These are phyloP conservation scores for Ferrisia virgata DNA, from an alignment of 2,888 invertebrate species.

Conservation along the genomic window DNA sequence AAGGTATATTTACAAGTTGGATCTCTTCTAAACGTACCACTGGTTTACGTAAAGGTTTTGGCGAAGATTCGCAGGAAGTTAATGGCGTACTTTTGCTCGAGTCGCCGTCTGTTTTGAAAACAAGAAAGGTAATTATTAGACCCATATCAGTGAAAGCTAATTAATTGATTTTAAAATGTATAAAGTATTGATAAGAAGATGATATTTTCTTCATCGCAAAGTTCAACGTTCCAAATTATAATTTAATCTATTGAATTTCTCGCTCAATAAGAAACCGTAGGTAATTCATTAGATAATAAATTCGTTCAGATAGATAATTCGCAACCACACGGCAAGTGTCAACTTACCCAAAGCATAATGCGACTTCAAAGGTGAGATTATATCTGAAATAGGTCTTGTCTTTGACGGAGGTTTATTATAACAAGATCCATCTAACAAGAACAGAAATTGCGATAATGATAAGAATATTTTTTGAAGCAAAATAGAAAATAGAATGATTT, in stretches of 20 bases:
- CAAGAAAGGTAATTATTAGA: background rate
- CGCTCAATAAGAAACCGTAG: no score
- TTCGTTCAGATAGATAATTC: no score
- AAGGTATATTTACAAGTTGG: constrained; percentile 19
- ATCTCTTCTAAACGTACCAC: constrained; percentile 22
- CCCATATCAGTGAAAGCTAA: no score
- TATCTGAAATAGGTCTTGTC: background rate
- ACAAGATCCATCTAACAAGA: constrained; percentile 30
- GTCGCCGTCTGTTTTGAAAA: background rate
- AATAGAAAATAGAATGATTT: background rate
- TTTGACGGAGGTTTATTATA: constrained; percentile 3
- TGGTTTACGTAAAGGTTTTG: background rate
- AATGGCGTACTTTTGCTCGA: constrained; percentile 30
- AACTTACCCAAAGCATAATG: constrained; percentile 11
- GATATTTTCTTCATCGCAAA: no score
- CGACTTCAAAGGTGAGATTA: background rate
- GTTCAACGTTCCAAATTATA: no score
- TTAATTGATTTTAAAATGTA: no score
- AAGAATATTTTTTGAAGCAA: background rate
- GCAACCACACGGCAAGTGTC: background rate
- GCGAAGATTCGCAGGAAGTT: constrained; percentile 33
- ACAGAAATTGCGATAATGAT: background rate
- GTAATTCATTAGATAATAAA: no score
- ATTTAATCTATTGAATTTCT: no score
- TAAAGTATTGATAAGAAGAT: no score